These are phyloP conservation scores for Brachionichthys hirsutus DNA, from an alignment of 2,113 vertebrate species.

Conservation along the genomic window DNA sequence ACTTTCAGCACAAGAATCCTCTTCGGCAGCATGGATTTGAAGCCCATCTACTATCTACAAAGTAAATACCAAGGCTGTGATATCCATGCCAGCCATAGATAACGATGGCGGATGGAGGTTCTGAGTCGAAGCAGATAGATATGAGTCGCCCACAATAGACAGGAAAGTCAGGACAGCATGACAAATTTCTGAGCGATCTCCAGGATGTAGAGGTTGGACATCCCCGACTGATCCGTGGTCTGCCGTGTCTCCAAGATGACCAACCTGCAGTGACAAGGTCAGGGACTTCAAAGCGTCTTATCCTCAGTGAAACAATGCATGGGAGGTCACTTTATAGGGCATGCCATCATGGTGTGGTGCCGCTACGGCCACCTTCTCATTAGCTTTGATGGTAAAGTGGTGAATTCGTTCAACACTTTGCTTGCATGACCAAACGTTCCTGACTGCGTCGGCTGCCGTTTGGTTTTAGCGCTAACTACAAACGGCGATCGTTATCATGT, in stretches of 20 bases:
- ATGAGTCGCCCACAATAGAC: not conserved
- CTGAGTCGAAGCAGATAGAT: slow-evolving; percentile 1
- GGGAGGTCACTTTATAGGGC: no score
- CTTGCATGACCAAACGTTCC: no score
- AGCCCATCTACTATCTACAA: no score
- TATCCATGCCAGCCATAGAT: not conserved
- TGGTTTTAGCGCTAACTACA: no score
- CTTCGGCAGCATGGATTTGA: not conserved
- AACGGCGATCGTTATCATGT: no score
- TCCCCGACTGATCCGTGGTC: slow-evolving; percentile 74
- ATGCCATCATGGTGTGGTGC: not conserved
- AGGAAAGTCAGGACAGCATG: slow-evolving; percentile 57
- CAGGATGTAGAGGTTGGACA: slow-evolving; percentile 86
- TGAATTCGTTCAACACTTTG: no score
- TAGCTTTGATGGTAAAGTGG: no score
- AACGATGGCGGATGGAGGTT: slow-evolving; percentile 3
- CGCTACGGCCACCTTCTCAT: no score
- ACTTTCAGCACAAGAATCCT: slow-evolving; percentile 6
- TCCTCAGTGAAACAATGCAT: not conserved
- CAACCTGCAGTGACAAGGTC: slow-evolving; percentile 66
- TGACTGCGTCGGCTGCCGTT: no score
- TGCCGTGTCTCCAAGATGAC: slow-evolving; percentile 83
- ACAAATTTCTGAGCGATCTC: slow-evolving; percentile 74
- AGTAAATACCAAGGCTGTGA: slow-evolving; percentile 5
- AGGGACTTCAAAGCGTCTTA: not conserved